phyloP scores from a whole-genome alignment of 2,113 vertebrate species.

The Scomber scombrus region DNA sequence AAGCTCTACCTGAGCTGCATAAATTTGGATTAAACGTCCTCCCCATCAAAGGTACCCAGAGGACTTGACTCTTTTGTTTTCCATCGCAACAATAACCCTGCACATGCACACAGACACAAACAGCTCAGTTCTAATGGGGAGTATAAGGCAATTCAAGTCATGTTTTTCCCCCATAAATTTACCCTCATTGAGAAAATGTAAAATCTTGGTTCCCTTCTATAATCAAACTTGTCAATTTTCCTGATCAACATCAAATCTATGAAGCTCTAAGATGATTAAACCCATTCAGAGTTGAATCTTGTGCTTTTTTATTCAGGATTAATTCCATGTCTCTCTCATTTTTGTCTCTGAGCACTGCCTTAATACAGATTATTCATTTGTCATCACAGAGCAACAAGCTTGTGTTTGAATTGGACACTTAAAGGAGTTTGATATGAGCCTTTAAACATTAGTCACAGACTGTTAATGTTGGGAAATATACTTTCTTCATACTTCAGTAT shows the following conservation, averaged over 20 bases:
- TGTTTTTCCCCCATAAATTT: not conserved
- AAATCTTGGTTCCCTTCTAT: not conserved
- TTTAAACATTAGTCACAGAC: conserved; percentile 62
- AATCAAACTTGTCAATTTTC: not conserved
- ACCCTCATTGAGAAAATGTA: not conserved
- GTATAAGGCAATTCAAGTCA: not conserved
- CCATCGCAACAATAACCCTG: conserved; percentile 43
- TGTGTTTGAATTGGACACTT: conserved; percentile 59
- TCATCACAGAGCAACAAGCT: conserved; percentile 48
- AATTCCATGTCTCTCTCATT: conserved; percentile 17
- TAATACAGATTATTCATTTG: conserved; percentile 40
- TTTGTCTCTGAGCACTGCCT: conserved; percentile 23
- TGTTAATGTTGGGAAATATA: conserved; percentile 58
- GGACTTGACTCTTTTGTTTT: conserved; percentile 72
- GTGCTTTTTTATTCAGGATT: conserved; percentile 7
- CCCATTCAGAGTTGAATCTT: not conserved
- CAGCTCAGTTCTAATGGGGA: conserved; percentile 33
- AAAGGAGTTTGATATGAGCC: conserved; percentile 37
- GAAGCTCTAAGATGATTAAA: not conserved
- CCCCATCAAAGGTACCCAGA: conserved; percentile 59
- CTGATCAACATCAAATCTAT: not conserved
- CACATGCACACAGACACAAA: conserved; percentile 33
- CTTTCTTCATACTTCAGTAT: conserved; percentile 30
- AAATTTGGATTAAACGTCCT: conserved; percentile 69
- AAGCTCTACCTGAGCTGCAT: conserved; percentile 79